These are phyloP conservation scores for Polyodon spathula DNA, from an alignment of 2,113 vertebrate species.

Conservation along the genomic window DNA sequence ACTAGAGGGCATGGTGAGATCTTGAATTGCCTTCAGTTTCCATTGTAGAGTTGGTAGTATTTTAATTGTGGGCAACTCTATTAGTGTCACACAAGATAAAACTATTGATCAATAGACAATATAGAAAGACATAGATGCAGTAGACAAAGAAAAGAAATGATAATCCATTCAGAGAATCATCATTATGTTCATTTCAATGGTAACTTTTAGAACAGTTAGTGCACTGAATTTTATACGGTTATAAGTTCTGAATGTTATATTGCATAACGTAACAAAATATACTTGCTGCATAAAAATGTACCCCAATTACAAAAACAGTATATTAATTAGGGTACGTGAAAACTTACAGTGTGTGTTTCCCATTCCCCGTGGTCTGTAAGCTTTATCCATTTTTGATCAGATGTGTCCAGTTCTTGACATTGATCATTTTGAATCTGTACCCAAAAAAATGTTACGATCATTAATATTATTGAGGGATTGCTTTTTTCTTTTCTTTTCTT, in stretches of 20 bases:
- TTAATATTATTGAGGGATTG: too few relatives aligned
- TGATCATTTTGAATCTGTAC: conserved; percentile 92
- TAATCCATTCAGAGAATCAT: too few relatives aligned
- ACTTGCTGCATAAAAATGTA: too few relatives aligned
- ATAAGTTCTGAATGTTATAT: background rate
- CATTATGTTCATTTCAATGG: too few relatives aligned
- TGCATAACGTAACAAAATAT: too few relatives aligned
- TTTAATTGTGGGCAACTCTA: background rate
- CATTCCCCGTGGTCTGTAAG: conserved; percentile 81
- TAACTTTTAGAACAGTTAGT: too few relatives aligned
- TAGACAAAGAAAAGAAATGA: background rate
- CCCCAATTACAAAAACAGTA: too few relatives aligned
- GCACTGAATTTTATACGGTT: background rate
- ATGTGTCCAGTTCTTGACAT: conserved; percentile 86
- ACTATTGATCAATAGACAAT: background rate
- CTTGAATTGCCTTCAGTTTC: background rate
- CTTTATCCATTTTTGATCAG: conserved; percentile 82
- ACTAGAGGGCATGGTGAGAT: conserved; percentile 8
- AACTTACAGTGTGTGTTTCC: conserved; percentile 76
- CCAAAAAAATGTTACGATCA: too few relatives aligned
- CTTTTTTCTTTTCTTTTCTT: too few relatives aligned
- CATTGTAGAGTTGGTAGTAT: too few relatives aligned
- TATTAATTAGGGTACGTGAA: background rate
- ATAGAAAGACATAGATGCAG: background rate
- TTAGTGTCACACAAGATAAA: background rate